Evolutionary conservation across 2,888 invertebrate genomes (phyloP).

Genomic region (Lasioglossum zephyrum): DNA sequence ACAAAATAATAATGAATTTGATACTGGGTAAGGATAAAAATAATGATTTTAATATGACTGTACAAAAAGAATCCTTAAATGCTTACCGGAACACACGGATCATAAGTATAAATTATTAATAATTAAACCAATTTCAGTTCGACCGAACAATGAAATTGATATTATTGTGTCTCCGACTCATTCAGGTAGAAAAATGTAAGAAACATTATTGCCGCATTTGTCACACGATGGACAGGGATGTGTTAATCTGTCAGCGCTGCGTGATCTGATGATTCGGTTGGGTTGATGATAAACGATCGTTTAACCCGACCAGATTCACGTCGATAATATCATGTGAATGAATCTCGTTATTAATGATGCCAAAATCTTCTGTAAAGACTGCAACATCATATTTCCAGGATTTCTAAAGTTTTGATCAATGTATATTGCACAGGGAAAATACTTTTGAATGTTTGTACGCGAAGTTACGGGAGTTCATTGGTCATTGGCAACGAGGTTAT

Average conservation of each 20-base stretch:
- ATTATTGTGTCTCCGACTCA: not conserved
- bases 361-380: slow-evolving; percentile 15
- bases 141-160: not conserved
- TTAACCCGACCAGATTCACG: slow-evolving; percentile 27
- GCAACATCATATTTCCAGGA: not conserved
- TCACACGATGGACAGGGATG: not conserved
- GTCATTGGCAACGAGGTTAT: no score
- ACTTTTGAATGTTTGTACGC: no score
- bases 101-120: not conserved
- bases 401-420: not conserved
- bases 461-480: not conserved
- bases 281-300: slow-evolving; percentile 24
- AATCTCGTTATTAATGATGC: slow-evolving; percentile 20
- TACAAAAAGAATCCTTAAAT: not conserved
- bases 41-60: not conserved
- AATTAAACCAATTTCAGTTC: not conserved
- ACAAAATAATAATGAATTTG: no score
- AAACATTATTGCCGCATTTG: not conserved
- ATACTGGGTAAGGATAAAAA: not conserved
- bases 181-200: not conserved
- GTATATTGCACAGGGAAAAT: not conserved
- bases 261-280: not conserved
- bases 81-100: not conserved
- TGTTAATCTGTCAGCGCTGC: slow-evolving; percentile 28
- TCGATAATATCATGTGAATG: not conserved